Evolutionary conservation across 2,797 vertebrate species (phyloP).

Genomic region (Siniperca scherzeri): DNA sequence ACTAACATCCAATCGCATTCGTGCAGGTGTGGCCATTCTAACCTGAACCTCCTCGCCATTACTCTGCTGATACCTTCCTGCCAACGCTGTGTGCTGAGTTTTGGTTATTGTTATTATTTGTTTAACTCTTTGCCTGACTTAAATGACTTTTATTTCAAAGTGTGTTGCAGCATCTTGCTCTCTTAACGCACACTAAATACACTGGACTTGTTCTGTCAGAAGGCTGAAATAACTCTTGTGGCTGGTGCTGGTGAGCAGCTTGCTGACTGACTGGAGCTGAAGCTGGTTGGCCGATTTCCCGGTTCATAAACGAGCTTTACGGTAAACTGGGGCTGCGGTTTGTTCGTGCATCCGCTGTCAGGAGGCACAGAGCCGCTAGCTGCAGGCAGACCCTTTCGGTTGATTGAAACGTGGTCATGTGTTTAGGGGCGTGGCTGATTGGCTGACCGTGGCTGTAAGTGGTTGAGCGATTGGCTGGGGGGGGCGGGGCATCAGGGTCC

Average conservation of each 20-base stretch:
- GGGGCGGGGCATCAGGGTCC: slow-evolving; percentile 62
- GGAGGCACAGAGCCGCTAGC: background rate
- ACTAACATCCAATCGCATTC: background rate
- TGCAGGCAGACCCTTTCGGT: background rate
- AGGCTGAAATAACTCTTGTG: background rate
- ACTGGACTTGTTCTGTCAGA: background rate
- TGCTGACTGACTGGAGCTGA: background rate
- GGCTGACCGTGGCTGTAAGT: background rate
- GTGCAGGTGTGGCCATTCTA: too few relatives aligned
- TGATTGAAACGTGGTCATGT: background rate
- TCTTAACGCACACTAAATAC: background rate
- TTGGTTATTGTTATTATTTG: too few relatives aligned
- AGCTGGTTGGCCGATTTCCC: background rate
- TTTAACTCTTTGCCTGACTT: background rate
- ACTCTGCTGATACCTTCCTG: background rate
- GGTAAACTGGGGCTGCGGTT: background rate
- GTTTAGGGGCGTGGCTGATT: background rate
- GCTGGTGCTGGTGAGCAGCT: background rate
- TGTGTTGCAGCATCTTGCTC: too few relatives aligned
- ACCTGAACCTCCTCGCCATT: too few relatives aligned
- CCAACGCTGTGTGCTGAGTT: too few relatives aligned
- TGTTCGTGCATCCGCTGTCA: background rate
- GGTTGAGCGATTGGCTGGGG: background rate
- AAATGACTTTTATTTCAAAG: background rate
- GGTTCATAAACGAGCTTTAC: background rate